Conservation (phyloP, 2,113 vertebrate genomes). For the Phaethornis superciliosus region DNA sequence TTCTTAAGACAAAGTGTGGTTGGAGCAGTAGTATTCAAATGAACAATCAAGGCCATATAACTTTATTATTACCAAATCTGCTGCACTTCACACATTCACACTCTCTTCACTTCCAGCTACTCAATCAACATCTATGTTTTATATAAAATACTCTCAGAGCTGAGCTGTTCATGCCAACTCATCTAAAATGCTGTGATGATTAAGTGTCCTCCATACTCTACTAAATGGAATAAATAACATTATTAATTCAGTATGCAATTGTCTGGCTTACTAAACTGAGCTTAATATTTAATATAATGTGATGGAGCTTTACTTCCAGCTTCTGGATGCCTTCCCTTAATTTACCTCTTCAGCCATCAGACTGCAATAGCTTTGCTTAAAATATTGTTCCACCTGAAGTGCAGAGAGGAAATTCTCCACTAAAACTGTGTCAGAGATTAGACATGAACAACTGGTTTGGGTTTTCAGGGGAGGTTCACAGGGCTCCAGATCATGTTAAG, state of each 20-base stretch:
- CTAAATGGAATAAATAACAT: slow-evolving; percentile 55
- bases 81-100: slow-evolving; percentile 34
- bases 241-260: slow-evolving; percentile 50
- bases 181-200: background rate
- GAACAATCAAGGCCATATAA: background rate
- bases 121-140: background rate
- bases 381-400: slow-evolving; percentile 7
- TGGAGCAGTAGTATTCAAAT: background rate
- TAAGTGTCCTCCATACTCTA: background rate
- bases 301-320: slow-evolving; percentile 35
- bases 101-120: slow-evolving; percentile 15
- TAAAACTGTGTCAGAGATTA: background rate
- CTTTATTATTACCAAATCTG: slow-evolving; percentile 21
- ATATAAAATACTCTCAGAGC: background rate
- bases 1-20: background rate
- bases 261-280: slow-evolving; percentile 17
- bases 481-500: background rate
- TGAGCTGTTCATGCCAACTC: background rate
- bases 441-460: background rate
- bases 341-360: slow-evolving; percentile 1
- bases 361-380: background rate
- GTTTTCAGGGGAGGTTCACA: background rate
- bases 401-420: background rate
- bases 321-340: slow-evolving; percentile 35
- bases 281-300: slow-evolving; percentile 33